These are phyloP conservation scores for Heliconius ismenius DNA, from an alignment of 2,888 invertebrate species.

Conservation along the genomic window DNA sequence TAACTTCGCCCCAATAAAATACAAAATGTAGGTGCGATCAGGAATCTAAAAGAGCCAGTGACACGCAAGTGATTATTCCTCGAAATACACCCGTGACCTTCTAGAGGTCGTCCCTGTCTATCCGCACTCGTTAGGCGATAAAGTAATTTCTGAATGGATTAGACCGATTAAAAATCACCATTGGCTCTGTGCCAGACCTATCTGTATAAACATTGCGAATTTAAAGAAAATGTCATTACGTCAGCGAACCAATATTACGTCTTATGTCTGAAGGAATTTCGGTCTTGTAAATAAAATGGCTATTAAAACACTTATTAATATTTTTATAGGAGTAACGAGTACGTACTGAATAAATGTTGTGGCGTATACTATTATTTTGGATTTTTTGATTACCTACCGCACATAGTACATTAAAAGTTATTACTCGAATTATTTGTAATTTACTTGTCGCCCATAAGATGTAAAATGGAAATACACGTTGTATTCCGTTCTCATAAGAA, in stretches of 20 bases:
- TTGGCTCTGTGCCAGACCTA: constrained; percentile 72
- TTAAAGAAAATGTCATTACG: constrained; percentile 75
- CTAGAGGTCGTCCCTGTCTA: constrained; percentile 70
- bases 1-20: neutral
- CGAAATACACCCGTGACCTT: constrained; percentile 65
- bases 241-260: constrained; percentile 54
- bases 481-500: no score
- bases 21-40: constrained; percentile 13
- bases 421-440: neutral
- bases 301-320: constrained; percentile 4
- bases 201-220: constrained; percentile 76
- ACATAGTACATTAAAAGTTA: neutral
- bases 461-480: neutral
- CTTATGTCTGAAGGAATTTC: constrained; percentile 42
- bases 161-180: constrained; percentile 77
- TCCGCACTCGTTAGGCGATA: constrained; percentile 69
- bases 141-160: constrained; percentile 77
- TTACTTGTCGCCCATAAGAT: neutral
- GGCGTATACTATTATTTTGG: neutral
- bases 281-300: constrained; percentile 27
- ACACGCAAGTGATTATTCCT: constrained; percentile 48
- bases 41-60: constrained; percentile 47
- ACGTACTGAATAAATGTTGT: neutral
- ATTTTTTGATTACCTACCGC: neutral
- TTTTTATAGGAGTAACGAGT: neutral